Conservation (phyloP, 2,113 vertebrate species). For the Pogonocichla stellata region DNA sequence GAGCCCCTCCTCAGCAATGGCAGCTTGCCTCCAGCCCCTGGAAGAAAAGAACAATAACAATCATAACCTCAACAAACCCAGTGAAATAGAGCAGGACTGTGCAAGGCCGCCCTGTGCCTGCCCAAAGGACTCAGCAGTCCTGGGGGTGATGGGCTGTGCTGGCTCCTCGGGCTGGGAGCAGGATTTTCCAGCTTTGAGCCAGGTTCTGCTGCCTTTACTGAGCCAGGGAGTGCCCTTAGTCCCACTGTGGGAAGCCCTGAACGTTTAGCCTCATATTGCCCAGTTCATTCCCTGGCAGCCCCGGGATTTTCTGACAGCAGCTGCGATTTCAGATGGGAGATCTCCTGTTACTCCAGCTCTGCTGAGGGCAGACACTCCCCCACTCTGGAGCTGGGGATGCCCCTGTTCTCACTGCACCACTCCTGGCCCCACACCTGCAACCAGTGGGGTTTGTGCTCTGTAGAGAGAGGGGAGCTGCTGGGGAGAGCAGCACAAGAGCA, state of each 20-base stretch:
- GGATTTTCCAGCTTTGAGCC: not conserved
- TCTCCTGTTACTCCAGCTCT: not conserved
- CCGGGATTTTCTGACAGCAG: not conserved
- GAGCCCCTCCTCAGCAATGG: fast-evolving
- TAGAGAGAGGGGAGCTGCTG: not conserved
- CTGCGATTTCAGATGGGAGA: not conserved
- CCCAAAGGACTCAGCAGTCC: not conserved
- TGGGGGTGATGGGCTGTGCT: fast-evolving
- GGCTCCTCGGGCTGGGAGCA: not conserved
- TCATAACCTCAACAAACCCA: not conserved
- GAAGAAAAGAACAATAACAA: not conserved
- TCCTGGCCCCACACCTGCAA: not conserved
- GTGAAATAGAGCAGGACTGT: not conserved
- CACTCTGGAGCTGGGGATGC: not conserved
- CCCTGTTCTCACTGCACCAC: fast-evolving
- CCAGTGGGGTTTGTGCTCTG: not conserved
- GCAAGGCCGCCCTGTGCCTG: not conserved
- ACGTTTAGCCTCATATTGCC: fast-evolving
- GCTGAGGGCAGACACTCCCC: not conserved
- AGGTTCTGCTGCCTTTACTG: not conserved
- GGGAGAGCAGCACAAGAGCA: not conserved
- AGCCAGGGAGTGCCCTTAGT: fast-evolving
- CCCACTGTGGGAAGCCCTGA: not conserved
- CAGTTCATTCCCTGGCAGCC: not conserved
- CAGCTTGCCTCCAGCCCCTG: not conserved